Evolutionary conservation across 2,888 invertebrate species (phyloP), one percentile per base, ranked within the genome.

Genomic region (Mythimna impura): DNA sequence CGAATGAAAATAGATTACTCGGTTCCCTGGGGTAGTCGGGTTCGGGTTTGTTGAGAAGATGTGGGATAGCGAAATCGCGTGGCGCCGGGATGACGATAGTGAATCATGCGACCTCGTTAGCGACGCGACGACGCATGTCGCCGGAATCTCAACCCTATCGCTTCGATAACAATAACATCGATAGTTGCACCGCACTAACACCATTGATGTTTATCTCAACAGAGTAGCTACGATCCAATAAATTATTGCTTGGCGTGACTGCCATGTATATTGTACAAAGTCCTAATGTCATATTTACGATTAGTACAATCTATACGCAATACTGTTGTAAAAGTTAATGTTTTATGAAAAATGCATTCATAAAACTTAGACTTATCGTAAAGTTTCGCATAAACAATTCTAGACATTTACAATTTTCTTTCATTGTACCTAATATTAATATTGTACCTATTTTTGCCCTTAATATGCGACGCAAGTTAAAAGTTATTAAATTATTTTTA

Each of bases 61-160:
- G 88, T 87, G 88, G 89, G 84, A 89, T 87, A 83, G 88, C 85
- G 84, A 85, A 90, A 87, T 89, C 85, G 81, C 87, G 60, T 87
- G 94, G 94, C 94, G 94, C 94, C 94, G 90, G 88, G 89, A 88
- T 88, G 93, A 87, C 78, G 73, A 65, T 85, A 76, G 86, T 94
- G 94, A 94, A 89, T 94, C 94, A 94, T 87, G 68, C 88, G 94
- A 88, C 94, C 94, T 92, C 92, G 87, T 93, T 94, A 91, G 89
- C 84, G 80, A 86, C 71, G 67, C 78, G 73, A 74, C 71, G 61
- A 54, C 73, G 64, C 73, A 60, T 62, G 20, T 30, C 69, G 61
- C 62, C 58, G 77, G 67, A 83, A 72, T 71, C 62, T 81, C 66
- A 70, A 78, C 81, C 70, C 75, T 77, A 81, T 67, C 60, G 43